phyloP scores from a whole-genome alignment of 1,140 invertebrate genomes.

The Dendrolimus kikuchii region DNA sequence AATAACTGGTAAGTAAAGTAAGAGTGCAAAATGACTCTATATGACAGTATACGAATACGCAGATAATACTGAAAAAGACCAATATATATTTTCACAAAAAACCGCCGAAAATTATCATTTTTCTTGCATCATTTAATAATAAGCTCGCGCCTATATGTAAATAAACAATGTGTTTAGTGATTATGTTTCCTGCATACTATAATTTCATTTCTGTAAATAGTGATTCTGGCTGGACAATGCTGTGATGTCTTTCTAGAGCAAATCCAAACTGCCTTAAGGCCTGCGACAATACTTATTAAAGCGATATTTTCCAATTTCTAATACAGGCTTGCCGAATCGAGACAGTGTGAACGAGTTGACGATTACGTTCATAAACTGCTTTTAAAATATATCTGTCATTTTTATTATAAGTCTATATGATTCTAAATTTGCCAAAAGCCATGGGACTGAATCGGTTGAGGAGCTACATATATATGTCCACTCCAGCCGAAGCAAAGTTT shows the following conservation, averaged over 20 bases:
- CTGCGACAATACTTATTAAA: constrained; percentile 22
- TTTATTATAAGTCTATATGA: too few relatives aligned
- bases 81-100: too few relatives aligned
- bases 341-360: too few relatives aligned
- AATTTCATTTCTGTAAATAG: constrained; percentile 17
- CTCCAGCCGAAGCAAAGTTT: too few relatives aligned
- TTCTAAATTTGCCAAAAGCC: too few relatives aligned
- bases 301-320: constrained; percentile 20
- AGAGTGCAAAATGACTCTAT: background rate
- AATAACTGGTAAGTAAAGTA: too few relatives aligned
- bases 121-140: constrained; percentile 6
- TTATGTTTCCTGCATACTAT: constrained; percentile 17
- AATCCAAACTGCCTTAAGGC: constrained; percentile 19
- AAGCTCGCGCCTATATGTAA: constrained; percentile 25
- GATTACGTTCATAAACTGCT: too few relatives aligned
- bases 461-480: too few relatives aligned
- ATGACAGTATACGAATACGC: constrained; percentile 2
- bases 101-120: constrained; percentile 1
- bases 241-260: constrained; percentile 15
- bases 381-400: too few relatives aligned
- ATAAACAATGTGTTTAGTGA: constrained; percentile 13
- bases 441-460: too few relatives aligned
- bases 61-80: background rate
- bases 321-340: constrained; percentile 23
- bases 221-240: constrained; percentile 22